A percentile compares a stretch with the other conserved stretches of the same genome.
Conservation (phyloP, 2,888 invertebrate species). For the Cosmia trapezina region DNA sequence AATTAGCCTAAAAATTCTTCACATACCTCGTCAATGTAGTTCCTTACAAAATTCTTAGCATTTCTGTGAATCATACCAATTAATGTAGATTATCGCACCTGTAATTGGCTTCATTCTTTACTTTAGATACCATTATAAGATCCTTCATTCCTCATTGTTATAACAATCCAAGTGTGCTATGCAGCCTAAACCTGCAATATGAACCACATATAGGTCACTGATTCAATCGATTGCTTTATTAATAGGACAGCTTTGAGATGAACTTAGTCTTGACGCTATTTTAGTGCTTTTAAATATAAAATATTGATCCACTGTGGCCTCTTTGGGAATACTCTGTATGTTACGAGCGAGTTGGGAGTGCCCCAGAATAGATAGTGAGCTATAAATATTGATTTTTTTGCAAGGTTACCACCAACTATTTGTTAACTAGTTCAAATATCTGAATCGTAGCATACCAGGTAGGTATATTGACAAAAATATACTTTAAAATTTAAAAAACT, state of each 20-base stretch:
- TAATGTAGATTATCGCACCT: slow-evolving; percentile 4
- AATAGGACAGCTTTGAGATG: slow-evolving; percentile 32
- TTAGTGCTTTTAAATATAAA: slow-evolving; percentile 47
- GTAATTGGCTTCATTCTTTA: slow-evolving; percentile 1
- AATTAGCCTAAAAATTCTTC: background rate
- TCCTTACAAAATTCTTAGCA: slow-evolving; percentile 4
- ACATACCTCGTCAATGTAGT: background rate
- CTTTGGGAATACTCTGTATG: slow-evolving; percentile 38
- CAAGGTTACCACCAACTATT: slow-evolving; percentile 38
- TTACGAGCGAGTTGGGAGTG: slow-evolving; percentile 23
- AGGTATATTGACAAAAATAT: background rate
- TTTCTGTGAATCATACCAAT: slow-evolving; percentile 22
- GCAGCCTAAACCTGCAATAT: slow-evolving; percentile 13
- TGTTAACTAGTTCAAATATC: background rate
- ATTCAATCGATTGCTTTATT: slow-evolving; percentile 40
- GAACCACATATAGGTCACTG: slow-evolving; percentile 27
- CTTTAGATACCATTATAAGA: background rate
- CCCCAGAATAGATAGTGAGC: slow-evolving; percentile 38
- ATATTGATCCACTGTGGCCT: slow-evolving; percentile 48
- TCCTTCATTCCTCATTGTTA: background rate
- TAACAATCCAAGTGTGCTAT: background rate
- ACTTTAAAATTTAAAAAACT: background rate
- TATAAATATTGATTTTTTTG: slow-evolving; percentile 21
- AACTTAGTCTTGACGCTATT: slow-evolving; percentile 40
- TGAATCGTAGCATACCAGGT: background rate